Percentiles rank a stretch among this genome's conserved stretches.
Evolutionary conservation across 2,888 invertebrate species (phyloP).

Genomic region (Meteorus colon): DNA sequence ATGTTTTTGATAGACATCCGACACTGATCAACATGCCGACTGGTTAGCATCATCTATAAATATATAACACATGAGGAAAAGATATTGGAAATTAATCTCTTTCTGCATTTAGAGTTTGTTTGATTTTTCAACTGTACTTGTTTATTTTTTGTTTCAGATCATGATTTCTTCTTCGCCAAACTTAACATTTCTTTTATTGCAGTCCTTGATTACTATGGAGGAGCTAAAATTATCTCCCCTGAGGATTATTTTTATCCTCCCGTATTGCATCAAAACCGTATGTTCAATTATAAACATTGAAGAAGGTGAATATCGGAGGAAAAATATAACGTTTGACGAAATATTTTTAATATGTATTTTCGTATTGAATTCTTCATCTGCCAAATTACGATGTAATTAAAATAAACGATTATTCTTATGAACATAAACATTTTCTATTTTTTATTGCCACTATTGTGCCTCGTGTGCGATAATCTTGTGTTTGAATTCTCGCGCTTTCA

Average conservation of each 20-base stretch:
- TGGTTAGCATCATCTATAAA: conserved; percentile 70
- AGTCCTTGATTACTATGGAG: conserved; percentile 88
- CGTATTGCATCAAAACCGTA: not conserved
- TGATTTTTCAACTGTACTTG: not conserved
- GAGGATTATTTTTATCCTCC: conserved; percentile 77
- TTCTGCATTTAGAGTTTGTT: not conserved
- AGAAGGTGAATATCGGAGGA: no score
- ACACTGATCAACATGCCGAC: conserved; percentile 81
- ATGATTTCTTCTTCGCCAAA: conserved; percentile 86
- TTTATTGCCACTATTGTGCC: no score
- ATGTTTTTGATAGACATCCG: conserved; percentile 83
- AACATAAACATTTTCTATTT: no score
- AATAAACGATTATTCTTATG: no score
- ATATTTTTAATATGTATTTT: no score
- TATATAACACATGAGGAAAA: not conserved
- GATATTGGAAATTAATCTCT: not conserved
- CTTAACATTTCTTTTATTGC: conserved; percentile 83
- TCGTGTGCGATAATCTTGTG: no score
- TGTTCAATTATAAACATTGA: no score
- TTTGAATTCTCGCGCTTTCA: no score
- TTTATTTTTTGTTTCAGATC: conserved; percentile 76
- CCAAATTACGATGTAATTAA: no score
- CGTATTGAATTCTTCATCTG: no score
- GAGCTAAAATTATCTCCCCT: conserved; percentile 80
- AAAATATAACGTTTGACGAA: no score